Evolutionary conservation across 2,113 vertebrate species (phyloP).

Genomic region (Candoia aspera): DNA sequence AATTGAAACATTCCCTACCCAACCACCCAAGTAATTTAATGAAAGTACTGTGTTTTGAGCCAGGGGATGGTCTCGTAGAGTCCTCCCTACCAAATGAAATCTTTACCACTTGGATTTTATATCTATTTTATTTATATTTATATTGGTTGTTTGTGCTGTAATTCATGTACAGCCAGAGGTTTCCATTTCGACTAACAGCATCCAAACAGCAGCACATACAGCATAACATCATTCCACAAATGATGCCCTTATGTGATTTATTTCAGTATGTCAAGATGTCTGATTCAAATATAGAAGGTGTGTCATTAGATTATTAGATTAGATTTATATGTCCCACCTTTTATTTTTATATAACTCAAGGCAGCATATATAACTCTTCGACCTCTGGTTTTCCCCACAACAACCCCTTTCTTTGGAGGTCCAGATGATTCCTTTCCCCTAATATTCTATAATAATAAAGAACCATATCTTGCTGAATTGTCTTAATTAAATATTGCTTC

Average conservation of each 20-base stretch:
- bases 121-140: no score
- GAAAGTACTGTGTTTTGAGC: background rate
- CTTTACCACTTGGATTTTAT: no score
- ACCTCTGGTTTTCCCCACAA: background rate
- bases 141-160: no score
- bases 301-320: background rate
- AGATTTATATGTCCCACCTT: background rate
- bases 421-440: background rate
- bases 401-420: background rate
- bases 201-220: background rate
- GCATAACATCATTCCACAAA: background rate
- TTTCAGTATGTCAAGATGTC: background rate
- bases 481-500: constrained; percentile 29
- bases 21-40: background rate
- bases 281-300: background rate
- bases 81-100: no score
- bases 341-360: background rate
- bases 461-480: constrained; percentile 28
- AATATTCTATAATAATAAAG: background rate
- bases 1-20: background rate
- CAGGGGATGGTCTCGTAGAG: background rate
- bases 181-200: background rate
- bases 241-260: background rate
- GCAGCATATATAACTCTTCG: background rate
- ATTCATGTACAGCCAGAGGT: no score